These are phyloP conservation scores for Cotesia glomerata DNA, from an alignment of 1,140 invertebrate genomes.

Conservation along the genomic window DNA sequence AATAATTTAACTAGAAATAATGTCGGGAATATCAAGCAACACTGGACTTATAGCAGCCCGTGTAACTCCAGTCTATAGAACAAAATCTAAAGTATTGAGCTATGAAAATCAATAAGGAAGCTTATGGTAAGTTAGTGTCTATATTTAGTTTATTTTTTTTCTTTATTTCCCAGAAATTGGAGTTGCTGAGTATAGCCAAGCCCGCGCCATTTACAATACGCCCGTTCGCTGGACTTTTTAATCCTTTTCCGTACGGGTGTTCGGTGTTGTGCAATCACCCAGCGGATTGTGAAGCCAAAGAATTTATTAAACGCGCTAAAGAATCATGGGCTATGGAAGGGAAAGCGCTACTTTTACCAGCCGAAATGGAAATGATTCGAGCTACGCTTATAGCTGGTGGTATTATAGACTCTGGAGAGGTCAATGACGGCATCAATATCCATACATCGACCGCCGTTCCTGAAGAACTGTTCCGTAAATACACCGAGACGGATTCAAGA, in stretches of 20 bases:
- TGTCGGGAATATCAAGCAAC: conserved; percentile 51
- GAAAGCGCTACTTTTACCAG: conserved; percentile 60
- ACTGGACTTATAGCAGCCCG: conserved; percentile 59
- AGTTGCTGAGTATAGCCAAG: conserved; percentile 51
- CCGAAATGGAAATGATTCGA: conserved; percentile 63
- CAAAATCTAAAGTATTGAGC: conserved; percentile 51
- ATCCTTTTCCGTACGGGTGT: conserved; percentile 79
- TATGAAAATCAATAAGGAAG: background rate
- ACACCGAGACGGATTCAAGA: conserved; percentile 80
- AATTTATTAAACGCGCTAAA: conserved; percentile 74
- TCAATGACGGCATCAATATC: conserved; percentile 30
- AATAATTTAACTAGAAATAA: conserved; percentile 28
- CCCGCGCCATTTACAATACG: conserved; percentile 73
- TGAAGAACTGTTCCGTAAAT: conserved; percentile 70
- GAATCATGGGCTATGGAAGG: conserved; percentile 68
- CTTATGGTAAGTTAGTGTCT: background rate
- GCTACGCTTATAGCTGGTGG: conserved; percentile 51
- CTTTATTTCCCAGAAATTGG: conserved; percentile 46
- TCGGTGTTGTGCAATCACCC: conserved; percentile 84
- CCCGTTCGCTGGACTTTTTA: conserved; percentile 79
- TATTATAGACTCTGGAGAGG: conserved; percentile 5
- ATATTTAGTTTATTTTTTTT: conserved; percentile 14
- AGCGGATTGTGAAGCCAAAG: conserved; percentile 74
- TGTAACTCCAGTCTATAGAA: conserved; percentile 46
- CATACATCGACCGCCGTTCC: conserved; percentile 57